Conservation (phyloP, 2,113 vertebrate species). For the Podarcis muralis region DNA sequence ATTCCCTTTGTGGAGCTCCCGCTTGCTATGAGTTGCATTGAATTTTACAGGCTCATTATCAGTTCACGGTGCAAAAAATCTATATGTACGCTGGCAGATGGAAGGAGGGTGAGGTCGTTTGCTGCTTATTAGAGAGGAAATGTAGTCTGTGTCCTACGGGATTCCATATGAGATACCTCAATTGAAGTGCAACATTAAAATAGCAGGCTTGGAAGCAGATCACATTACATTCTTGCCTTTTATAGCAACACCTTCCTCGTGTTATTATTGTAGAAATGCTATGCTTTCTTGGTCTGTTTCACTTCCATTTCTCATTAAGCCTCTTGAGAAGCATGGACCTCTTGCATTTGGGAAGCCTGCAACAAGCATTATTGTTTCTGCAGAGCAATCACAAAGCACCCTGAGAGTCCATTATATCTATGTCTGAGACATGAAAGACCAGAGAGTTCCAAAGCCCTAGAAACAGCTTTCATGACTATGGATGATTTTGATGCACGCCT, state of each 20-base stretch:
- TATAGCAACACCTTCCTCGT: neutral
- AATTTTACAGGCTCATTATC: conserved; percentile 23
- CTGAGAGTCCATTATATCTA: neutral
- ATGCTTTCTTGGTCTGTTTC: neutral
- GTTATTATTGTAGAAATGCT: conserved; percentile 10
- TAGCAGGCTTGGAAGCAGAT: neutral
- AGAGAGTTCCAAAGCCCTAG: neutral
- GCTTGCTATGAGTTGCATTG: conserved; percentile 1
- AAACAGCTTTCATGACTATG: neutral
- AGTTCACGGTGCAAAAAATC: conserved; percentile 18
- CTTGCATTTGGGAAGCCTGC: neutral
- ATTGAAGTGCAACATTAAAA: conserved; percentile 11
- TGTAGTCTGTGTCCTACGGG: neutral
- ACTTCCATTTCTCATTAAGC: neutral
- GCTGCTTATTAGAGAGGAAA: conserved; percentile 34
- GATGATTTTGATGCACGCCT: neutral
- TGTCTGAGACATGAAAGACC: neutral
- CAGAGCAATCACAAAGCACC: neutral
- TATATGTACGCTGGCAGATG: conserved; percentile 27
- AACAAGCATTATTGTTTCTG: neutral
- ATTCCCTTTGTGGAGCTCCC: neutral
- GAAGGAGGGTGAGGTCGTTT: neutral
- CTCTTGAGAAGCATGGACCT: neutral
- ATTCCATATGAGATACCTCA: conserved; percentile 21
- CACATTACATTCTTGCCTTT: neutral